A percentile compares a stretch with the other conserved stretches of the same genome.
phyloP scores from a whole-genome alignment of 2,113 vertebrate genomes.

The Heterocephalus glaber region DNA sequence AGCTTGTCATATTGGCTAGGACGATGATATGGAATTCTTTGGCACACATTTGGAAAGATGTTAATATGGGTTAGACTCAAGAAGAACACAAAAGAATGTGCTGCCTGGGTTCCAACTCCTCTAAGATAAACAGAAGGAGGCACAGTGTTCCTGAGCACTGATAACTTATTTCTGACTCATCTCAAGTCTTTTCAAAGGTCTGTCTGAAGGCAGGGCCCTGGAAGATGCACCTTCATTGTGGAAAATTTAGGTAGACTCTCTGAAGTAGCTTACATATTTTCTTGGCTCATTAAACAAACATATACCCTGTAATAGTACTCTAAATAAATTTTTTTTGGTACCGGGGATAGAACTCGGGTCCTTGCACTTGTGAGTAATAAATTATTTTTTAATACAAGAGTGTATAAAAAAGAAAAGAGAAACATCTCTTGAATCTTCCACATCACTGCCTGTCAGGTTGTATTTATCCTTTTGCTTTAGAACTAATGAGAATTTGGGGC shows the following conservation, averaged over 20 bases:
- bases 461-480: neutral
- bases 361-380: too few species aligned
- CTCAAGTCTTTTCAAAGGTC: neutral
- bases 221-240: neutral
- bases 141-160: neutral
- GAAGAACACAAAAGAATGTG: neutral
- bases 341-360: too few species aligned
- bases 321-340: neutral
- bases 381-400: neutral
- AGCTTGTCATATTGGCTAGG: neutral
- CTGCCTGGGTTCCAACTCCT: neutral
- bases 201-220: neutral
- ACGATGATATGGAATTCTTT: neutral
- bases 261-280: neutral
- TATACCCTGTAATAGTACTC: neutral
- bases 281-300: neutral
- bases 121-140: neutral
- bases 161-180: neutral
- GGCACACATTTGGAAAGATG: neutral
- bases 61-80: neutral
- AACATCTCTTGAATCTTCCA: neutral
- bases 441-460: neutral
- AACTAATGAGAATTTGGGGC: conserved; percentile 15
- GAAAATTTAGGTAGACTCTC: neutral
- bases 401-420: neutral